These are phyloP conservation scores for Heliopora coerulea DNA, from an alignment of 92 coral and sea anemone species.

Conservation along the genomic window DNA sequence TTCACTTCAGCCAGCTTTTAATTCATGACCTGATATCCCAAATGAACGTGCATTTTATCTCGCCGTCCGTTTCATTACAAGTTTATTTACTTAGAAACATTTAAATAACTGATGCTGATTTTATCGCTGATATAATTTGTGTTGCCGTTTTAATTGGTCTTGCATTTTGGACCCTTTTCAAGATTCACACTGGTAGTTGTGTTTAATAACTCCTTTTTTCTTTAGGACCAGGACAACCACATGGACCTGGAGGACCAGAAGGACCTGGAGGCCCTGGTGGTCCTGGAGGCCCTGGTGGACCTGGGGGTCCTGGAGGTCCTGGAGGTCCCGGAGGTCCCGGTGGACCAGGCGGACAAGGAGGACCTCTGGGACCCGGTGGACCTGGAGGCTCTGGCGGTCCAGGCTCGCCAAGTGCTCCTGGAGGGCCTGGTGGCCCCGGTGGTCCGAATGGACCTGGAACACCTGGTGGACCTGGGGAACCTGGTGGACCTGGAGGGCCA, in stretches of 20 bases:
- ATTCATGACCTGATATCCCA: too few relatives aligned
- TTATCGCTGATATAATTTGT: too few relatives aligned
- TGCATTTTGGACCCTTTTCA: too few relatives aligned
- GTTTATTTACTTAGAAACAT: too few relatives aligned
- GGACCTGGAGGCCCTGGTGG: constrained; percentile 9
- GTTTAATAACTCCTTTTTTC: too few relatives aligned
- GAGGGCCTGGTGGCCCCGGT: constrained; percentile 59
- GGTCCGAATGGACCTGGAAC: constrained; percentile 43
- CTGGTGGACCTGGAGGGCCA: constrained; percentile 33
- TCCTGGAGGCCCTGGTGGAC: constrained; percentile 65
- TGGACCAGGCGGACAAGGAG: constrained; percentile 15
- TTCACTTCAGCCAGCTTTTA: too few relatives aligned
- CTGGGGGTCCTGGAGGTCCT: constrained; percentile 61
- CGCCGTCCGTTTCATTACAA: too few relatives aligned
- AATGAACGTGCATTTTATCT: too few relatives aligned
- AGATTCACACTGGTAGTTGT: too few relatives aligned
- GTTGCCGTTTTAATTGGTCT: too few relatives aligned
- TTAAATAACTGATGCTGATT: too few relatives aligned
- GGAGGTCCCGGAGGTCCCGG: constrained; percentile 64
- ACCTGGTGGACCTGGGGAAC: constrained; percentile 37
- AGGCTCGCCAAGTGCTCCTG: constrained; percentile 63
- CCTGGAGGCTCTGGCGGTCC: constrained; percentile 47
- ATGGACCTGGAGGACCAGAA: constrained; percentile 54
- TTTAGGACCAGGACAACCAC: constrained; percentile 59
- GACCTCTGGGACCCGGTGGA: constrained; percentile 55